Base-by-base conservation (phyloP, 2,113 vertebrate species). In the Talpa occidentalis region DNA sequence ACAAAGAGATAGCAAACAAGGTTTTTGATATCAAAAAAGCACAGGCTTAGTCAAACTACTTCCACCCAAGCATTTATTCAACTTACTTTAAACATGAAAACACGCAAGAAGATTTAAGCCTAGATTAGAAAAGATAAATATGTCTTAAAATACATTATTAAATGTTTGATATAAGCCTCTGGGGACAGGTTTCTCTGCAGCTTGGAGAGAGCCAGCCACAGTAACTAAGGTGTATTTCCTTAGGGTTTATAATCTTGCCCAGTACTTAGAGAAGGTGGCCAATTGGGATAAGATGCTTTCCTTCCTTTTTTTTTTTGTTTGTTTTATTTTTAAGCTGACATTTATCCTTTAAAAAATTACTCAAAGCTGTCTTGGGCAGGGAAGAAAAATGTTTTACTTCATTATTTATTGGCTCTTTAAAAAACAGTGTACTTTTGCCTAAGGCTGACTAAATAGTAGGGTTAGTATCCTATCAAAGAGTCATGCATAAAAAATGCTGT, bases 251-350 rank as follows among this genome's bases (percentile, higher is more conserved):
- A 10, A 62, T 66, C 74, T 60, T 64, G 56, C n/a, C 40, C 59
- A 73, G 35, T 59, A 11, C 24, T 37, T 42, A 42, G 59, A 93
- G 88, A 90, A 64, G 37, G 12, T 56, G 69, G 21, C 82, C 49
- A 67, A 4, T 93, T 49, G 52, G 35, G 30, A 49, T 21, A 86
- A 76, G 69, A 78, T 40, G 81, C 19, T 86, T 82, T 56, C 26
- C 15, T n/a, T 40, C 15, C 42, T 6, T 37, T 73, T 85, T 78
- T 32, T n/a, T 79, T 90, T 85, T 85, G 32, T 72, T 87, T 82
- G 70, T 87, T 87, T 93, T 94, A 59, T 88, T 79, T 93, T 94
- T 89, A 96, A 96, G 66, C 42, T 92, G 62, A 95, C 78, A 83
- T 44, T 81, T 94, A 56, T 90, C 59, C 64, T 97, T 95, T 93